A percentile compares a stretch with the other conserved stretches of the same genome.
Evolutionary conservation across 2,888 invertebrate genomes (phyloP).

Genomic region (Pachliopta kotzebuea): DNA sequence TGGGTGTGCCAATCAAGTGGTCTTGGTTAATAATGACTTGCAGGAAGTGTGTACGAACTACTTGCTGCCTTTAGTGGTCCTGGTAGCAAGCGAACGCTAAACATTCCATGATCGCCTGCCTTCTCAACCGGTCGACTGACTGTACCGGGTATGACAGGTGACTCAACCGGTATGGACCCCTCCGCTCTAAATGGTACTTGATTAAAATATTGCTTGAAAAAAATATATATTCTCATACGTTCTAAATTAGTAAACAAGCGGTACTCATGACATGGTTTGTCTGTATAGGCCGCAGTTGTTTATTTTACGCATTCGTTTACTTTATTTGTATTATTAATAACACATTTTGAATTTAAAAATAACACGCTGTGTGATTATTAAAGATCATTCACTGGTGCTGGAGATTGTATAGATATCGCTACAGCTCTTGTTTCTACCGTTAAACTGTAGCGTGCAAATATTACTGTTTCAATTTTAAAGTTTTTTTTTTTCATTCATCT

Average conservation of each 20-base stretch:
- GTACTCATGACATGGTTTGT: slow-evolving; percentile 29
- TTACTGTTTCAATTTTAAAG: no score
- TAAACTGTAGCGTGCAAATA: no score
- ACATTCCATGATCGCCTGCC: slow-evolving; percentile 28
- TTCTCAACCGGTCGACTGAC: slow-evolving; percentile 51
- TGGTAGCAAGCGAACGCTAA: slow-evolving; percentile 24
- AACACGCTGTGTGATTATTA: no score
- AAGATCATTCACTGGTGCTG: no score
- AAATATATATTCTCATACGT: slow-evolving; percentile 50
- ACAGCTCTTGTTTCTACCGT: no score
- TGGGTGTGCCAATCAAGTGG: slow-evolving; percentile 28
- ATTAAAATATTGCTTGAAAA: slow-evolving; percentile 55
- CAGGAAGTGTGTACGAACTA: slow-evolving; percentile 34
- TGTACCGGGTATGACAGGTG: slow-evolving; percentile 61
- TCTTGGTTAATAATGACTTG: slow-evolving; percentile 27
- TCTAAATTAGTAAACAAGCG: slow-evolving; percentile 30
- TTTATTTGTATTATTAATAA: slow-evolving; percentile 1
- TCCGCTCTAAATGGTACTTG: slow-evolving; percentile 55
- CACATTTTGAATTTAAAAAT: no score
- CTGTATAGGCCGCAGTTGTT: not conserved
- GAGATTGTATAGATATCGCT: no score
- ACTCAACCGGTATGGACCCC: slow-evolving; percentile 57
- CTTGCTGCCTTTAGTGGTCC: slow-evolving; percentile 36
- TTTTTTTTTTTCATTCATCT: no score
- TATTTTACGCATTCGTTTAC: slow-evolving; percentile 1